Conservation (phyloP, 2,797 vertebrate species). For the Trachurus trachurus region DNA sequence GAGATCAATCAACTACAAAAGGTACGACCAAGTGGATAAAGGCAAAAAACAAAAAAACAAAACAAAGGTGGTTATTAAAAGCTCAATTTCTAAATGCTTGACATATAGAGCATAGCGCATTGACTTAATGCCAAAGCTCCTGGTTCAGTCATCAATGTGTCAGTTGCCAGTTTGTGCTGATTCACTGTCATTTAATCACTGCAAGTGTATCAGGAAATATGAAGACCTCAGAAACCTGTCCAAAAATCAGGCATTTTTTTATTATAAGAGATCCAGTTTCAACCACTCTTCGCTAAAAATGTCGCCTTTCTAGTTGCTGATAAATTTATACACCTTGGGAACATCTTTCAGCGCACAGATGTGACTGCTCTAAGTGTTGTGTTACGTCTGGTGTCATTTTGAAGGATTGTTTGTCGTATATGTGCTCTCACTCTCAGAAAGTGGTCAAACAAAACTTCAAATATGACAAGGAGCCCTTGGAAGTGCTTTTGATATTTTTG, state of each 20-base stretch:
- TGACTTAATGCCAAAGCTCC: conserved; percentile 25
- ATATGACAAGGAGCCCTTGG: not conserved
- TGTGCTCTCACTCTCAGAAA: conserved; percentile 1
- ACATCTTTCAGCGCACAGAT: conserved; percentile 12
- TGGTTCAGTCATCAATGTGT: conserved; percentile 48
- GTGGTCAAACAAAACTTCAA: not conserved
- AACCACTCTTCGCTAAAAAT: conserved; percentile 46
- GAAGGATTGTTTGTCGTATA: not conserved
- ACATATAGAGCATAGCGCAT: conserved; percentile 5
- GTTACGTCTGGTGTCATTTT: not conserved
- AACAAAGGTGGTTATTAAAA: conserved; percentile 8
- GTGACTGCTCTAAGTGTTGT: not conserved
- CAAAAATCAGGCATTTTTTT: conserved; percentile 34
- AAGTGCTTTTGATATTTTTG: not conserved
- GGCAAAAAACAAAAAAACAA: not conserved
- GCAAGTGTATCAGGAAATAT: conserved; percentile 37
- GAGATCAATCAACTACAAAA: conserved; percentile 94
- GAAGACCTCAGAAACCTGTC: conserved; percentile 22
- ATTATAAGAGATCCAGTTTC: conserved; percentile 31
- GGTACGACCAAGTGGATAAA: conserved; percentile 75
- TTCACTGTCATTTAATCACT: conserved; percentile 51
- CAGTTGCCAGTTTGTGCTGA: conserved; percentile 59
- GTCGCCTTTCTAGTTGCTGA: conserved; percentile 35
- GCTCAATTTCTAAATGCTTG: not conserved
- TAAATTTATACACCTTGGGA: conserved; percentile 28